phyloP scores from a whole-genome alignment of 2,797 vertebrate species.

The Ceryle rudis region DNA sequence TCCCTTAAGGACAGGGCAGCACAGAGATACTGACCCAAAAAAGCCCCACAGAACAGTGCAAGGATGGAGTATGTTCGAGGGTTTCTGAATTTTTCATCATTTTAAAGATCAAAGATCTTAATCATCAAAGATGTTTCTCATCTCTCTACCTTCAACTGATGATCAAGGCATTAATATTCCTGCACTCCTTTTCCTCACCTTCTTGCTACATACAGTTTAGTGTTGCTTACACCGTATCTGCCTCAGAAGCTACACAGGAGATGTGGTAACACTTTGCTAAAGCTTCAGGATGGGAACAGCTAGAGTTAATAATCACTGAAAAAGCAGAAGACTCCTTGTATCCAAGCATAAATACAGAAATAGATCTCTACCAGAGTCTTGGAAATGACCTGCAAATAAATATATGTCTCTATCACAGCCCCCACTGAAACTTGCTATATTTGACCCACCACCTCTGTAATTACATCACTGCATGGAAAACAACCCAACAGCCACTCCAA shows the following conservation, averaged over 20 bases:
- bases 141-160: slow-evolving; percentile 1
- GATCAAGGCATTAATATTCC: slow-evolving; percentile 21
- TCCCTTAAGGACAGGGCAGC: neutral
- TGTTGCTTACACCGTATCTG: neutral
- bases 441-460: neutral
- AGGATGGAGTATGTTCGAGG: neutral
- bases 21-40: neutral
- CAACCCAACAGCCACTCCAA: accelerated
- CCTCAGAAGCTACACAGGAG: neutral
- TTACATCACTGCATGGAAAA: accelerated
- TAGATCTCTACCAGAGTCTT: neutral
- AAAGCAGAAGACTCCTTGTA: neutral
- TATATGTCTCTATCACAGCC: neutral
- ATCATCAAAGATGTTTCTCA: slow-evolving; percentile 35
- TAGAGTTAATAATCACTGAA: neutral
- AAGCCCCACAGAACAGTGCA: neutral
- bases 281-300: neutral
- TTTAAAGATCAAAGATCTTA: slow-evolving; percentile 39
- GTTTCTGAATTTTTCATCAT: slow-evolving; percentile 10
- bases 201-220: neutral
- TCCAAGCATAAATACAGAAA: neutral
- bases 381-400: neutral
- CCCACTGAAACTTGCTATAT: neutral
- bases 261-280: neutral
- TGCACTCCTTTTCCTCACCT: neutral